Evolutionary conservation across 2,888 invertebrate genomes (phyloP).

Genomic region (Fragum fragum): DNA sequence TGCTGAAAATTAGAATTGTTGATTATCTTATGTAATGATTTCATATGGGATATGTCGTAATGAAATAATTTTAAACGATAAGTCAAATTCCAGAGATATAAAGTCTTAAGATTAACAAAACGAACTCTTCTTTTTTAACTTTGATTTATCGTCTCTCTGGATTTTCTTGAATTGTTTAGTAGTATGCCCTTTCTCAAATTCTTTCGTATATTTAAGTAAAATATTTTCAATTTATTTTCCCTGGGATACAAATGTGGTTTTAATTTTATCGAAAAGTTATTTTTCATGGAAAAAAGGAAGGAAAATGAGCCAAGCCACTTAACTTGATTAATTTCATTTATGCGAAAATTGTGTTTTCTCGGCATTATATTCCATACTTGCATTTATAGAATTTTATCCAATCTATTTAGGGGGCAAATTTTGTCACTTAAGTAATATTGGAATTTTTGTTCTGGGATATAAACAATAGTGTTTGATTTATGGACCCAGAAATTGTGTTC

Average conservation of each 20-base stretch:
- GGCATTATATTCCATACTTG: conserved; percentile 19
- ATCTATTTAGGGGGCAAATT: conserved; percentile 57
- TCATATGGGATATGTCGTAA: too few relatives aligned
- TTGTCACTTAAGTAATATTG: conserved; percentile 67
- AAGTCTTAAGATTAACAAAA: background rate
- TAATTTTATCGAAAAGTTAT: conserved; percentile 32
- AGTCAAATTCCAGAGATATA: too few relatives aligned
- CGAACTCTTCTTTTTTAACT: background rate
- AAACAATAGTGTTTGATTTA: conserved; percentile 69
- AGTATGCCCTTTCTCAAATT: conserved; percentile 10
- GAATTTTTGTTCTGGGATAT: conserved; percentile 61
- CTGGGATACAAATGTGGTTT: conserved; percentile 27
- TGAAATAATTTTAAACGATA: too few relatives aligned
- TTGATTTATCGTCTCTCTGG: conserved; percentile 9
- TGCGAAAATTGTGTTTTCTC: conserved; percentile 24
- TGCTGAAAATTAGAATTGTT: too few relatives aligned
- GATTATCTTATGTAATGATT: too few relatives aligned
- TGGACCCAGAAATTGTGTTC: conserved; percentile 32
- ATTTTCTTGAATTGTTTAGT: background rate
- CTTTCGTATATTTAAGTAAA: conserved; percentile 20
- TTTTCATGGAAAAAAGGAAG: conserved; percentile 22
- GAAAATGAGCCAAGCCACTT: conserved; percentile 29
- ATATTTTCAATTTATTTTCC: conserved; percentile 29
- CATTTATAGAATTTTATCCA: conserved; percentile 41
- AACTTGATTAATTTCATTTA: conserved; percentile 34